Percentiles rank a stretch among this genome's conserved stretches.
Evolutionary conservation across 2,113 vertebrate genomes (phyloP).

Genomic region (Platichthys stellatus): DNA sequence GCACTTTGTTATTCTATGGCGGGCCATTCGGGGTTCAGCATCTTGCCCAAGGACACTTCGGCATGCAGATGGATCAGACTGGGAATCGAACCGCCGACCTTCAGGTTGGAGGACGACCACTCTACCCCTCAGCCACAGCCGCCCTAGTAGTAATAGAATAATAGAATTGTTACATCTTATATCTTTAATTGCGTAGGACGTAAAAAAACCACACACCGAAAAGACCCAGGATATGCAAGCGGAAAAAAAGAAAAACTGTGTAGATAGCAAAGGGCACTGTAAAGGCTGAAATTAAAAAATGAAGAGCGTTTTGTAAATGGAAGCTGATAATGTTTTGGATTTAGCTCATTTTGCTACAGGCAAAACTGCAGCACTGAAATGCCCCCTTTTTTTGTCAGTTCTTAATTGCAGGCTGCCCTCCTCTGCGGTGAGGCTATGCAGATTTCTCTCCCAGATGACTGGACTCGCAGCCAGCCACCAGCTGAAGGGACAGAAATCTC

Average conservation of each 20-base stretch:
- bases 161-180: too few relatives aligned
- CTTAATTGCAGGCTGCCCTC: slow-evolving; percentile 30
- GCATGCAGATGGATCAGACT: too few relatives aligned
- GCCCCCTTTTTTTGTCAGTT: slow-evolving; percentile 20
- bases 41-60: too few relatives aligned
- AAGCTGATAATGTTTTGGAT: background rate
- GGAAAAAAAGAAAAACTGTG: background rate
- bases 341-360: slow-evolving; percentile 5
- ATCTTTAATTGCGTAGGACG: too few relatives aligned
- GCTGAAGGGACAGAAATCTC: slow-evolving; percentile 50
- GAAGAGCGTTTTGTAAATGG: background rate
- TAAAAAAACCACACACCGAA: too few relatives aligned
- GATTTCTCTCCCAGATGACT: slow-evolving; percentile 60
- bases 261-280: slow-evolving; percentile 27
- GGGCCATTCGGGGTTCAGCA: too few relatives aligned
- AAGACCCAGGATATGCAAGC: too few relatives aligned
- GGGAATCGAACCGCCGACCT: too few relatives aligned
- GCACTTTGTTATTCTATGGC: too few relatives aligned
- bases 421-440: slow-evolving; percentile 27
- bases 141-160: too few relatives aligned
- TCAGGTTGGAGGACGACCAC: too few relatives aligned
- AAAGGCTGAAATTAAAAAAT: background rate
- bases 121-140: too few relatives aligned
- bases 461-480: slow-evolving; percentile 27
- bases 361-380: slow-evolving; percentile 12